A percentile compares a stretch with the other conserved stretches of the same genome.
These are phyloP conservation scores for Crocodylus rhombifer DNA, from an alignment of 2,797 vertebrate species.

Conservation along the genomic window DNA sequence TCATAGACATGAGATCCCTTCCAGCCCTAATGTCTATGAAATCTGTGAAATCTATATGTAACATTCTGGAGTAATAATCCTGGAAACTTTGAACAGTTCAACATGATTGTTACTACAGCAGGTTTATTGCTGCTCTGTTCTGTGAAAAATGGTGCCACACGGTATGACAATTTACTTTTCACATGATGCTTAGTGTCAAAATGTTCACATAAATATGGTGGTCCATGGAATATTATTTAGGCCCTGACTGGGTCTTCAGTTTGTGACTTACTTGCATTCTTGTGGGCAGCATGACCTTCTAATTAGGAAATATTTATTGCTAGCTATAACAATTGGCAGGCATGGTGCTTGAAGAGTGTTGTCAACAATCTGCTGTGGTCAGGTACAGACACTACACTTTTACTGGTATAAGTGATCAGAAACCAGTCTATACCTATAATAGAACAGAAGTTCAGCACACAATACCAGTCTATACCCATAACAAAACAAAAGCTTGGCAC, in stretches of 20 bases:
- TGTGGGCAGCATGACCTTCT: not conserved
- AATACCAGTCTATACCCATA: too few species aligned
- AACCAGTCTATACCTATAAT: too few species aligned
- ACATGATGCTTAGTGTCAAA: not conserved
- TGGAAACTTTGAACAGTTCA: not conserved
- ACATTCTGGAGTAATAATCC: not conserved
- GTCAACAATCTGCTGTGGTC: too few species aligned
- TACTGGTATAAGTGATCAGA: too few species aligned
- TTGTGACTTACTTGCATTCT: not conserved
- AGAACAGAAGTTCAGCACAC: too few species aligned
- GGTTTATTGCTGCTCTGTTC: not conserved
- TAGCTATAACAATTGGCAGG: not conserved
- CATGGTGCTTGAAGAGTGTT: not conserved
- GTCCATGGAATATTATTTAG: not conserved
- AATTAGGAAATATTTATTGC: not conserved
- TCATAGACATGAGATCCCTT: not conserved
- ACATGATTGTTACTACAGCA: not conserved
- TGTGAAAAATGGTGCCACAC: rapidly evolving
- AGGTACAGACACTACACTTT: too few species aligned
- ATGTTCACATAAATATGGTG: rapidly evolving
- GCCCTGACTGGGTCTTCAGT: not conserved
- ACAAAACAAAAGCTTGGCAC: too few species aligned
- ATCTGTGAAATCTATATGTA: not conserved
- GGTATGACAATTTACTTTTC: not conserved
- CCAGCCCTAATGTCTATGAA: not conserved